Evolutionary conservation across 2,888 invertebrate genomes (phyloP).

Genomic region (Thysanoteuthis rhombus): DNA sequence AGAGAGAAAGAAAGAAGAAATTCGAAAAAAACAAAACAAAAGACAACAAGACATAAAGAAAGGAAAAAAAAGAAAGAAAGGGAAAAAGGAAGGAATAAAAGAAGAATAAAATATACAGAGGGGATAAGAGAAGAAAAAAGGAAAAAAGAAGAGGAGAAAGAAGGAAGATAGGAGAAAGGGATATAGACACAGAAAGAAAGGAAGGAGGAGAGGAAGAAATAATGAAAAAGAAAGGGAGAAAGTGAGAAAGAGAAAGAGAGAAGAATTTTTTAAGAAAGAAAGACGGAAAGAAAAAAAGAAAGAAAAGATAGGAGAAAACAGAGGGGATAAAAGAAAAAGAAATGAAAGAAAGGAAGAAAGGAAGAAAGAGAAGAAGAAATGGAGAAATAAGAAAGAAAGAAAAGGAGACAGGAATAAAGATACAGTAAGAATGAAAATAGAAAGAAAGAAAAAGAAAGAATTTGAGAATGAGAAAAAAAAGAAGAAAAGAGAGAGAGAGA

Average conservation of each 20-base stretch:
- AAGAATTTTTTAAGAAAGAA: neutral
- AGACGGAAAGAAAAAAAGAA: neutral
- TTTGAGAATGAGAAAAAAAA: no score
- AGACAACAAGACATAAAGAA: neutral
- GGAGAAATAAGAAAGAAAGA: no score
- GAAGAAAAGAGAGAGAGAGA: no score
- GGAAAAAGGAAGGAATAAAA: neutral
- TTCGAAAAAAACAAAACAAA: neutral
- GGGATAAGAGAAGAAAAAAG: neutral
- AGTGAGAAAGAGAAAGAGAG: neutral
- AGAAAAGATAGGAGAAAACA: neutral
- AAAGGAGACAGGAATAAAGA: neutral
- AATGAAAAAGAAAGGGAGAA: no score
- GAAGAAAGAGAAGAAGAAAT: accelerated
- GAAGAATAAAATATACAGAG: neutral
- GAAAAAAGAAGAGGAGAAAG: neutral
- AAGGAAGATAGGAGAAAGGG: neutral
- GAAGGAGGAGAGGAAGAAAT: neutral
- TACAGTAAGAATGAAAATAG: no score
- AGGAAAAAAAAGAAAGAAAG: neutral
- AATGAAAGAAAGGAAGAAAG: neutral
- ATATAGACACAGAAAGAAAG: neutral
- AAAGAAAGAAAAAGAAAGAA: neutral
- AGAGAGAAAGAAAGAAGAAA: neutral
- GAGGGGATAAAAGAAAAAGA: neutral